Conservation (phyloP, 2,113 vertebrate species). For the Podocnemis expansa region DNA sequence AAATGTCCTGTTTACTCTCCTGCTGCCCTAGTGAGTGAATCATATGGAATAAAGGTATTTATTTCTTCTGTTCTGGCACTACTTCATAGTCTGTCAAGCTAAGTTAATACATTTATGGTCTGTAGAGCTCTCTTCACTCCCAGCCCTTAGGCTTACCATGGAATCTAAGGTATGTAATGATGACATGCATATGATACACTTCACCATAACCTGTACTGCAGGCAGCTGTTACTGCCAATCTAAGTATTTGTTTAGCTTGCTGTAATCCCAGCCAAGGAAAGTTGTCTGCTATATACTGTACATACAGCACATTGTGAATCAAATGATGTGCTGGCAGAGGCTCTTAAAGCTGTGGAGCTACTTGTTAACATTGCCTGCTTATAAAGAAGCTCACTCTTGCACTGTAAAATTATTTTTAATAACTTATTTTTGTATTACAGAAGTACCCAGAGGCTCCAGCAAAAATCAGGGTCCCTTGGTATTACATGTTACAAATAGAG, state of each 20-base stretch:
- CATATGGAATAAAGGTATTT: not conserved
- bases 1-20: not conserved
- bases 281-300: conserved; percentile 14
- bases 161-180: conserved; percentile 52
- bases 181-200: conserved; percentile 48
- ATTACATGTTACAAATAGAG: not conserved
- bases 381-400: not conserved
- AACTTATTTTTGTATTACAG: not conserved
- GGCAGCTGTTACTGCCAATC: conserved; percentile 64
- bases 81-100: not conserved
- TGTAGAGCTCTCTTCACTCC: not conserved
- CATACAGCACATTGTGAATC: conserved; percentile 5
- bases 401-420: not conserved
- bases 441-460: fast-evolving
- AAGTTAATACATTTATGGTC: conserved; percentile 33
- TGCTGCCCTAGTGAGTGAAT: not conserved
- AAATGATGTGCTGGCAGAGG: conserved; percentile 7
- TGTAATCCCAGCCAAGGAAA: conserved; percentile 20
- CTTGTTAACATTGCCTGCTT: conserved; percentile 9
- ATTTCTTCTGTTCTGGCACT: not conserved
- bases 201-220: conserved; percentile 49
- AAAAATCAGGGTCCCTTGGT: not conserved
- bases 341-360: not conserved
- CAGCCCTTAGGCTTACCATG: conserved; percentile 45
- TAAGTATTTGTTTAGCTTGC: conserved; percentile 2